phyloP scores from a whole-genome alignment of 2,888 invertebrate genomes.

The Epiblema foenella region DNA sequence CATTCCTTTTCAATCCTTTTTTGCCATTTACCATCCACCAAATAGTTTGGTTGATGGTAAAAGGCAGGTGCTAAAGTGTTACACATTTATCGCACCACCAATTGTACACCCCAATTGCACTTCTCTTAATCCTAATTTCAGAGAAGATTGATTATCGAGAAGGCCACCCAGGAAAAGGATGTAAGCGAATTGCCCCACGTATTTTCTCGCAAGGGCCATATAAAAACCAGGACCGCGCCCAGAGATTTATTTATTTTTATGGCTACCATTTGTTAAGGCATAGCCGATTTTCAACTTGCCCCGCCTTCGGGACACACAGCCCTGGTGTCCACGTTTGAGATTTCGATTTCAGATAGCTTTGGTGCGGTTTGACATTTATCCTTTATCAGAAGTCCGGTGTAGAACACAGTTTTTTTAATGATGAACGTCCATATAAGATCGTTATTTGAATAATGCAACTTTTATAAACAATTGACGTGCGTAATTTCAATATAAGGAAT shows the following conservation, averaged over 20 bases:
- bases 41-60: not conserved
- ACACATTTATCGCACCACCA: constrained; percentile 20
- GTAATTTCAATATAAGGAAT: not conserved
- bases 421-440: not conserved
- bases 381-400: not conserved
- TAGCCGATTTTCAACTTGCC: constrained; percentile 58
- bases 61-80: not conserved
- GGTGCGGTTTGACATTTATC: not conserved
- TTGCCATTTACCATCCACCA: not conserved
- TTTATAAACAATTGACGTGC: not conserved
- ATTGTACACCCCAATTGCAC: constrained; percentile 35
- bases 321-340: constrained; percentile 26
- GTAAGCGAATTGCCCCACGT: constrained; percentile 60
- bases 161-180: constrained; percentile 59
- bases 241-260: constrained; percentile 75
- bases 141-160: constrained; percentile 63
- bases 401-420: not conserved
- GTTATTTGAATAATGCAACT: not conserved
- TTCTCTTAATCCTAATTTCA: constrained; percentile 55
- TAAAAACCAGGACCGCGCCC: constrained; percentile 60
- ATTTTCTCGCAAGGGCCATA: constrained; percentile 60
- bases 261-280: constrained; percentile 66
- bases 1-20: too few species aligned
- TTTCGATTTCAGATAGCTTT: constrained; percentile 35
- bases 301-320: constrained; percentile 49